phyloP scores from a whole-genome alignment of 30 jellyfish, hydroid and myxozoan genomes.

The Turritopsis dohrnii region DNA sequence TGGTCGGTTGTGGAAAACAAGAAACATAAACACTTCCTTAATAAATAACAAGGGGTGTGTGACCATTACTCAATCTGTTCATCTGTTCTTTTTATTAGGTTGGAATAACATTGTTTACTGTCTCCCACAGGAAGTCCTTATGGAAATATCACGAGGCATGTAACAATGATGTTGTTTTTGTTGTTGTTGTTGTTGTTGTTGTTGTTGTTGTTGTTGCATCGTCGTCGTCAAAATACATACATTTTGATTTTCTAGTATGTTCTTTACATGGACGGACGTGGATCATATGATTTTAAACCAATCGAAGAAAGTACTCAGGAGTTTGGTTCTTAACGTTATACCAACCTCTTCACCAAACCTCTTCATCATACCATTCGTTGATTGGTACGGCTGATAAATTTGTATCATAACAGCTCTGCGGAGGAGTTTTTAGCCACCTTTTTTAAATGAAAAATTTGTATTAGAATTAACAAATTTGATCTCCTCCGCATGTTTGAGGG shows the following conservation, averaged over 20 bases:
- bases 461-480: too few species aligned
- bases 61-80: too few species aligned
- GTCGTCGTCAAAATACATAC: not conserved
- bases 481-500: too few species aligned
- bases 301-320: constrained; percentile 70
- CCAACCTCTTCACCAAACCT: not conserved
- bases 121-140: constrained; percentile 89
- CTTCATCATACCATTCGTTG: too few species aligned
- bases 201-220: not conserved
- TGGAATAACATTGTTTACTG: constrained; percentile 92
- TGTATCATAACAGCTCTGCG: too few species aligned
- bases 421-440: too few species aligned
- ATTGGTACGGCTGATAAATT: too few species aligned
- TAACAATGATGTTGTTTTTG: not conserved
- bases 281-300: constrained; percentile 70
- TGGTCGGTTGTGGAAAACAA: too few species aligned
- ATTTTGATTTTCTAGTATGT: constrained; percentile 52
- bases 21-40: too few species aligned
- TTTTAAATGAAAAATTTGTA: too few species aligned
- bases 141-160: constrained; percentile 96
- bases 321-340: constrained; percentile 64
- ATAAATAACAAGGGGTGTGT: too few species aligned
- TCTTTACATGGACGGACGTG: constrained; percentile 94
- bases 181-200: not conserved
- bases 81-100: constrained; percentile 59